Percentiles rank a stretch among this genome's conserved stretches.
These are phyloP conservation scores for Setipinna tenuifilis DNA, from an alignment of 2,797 vertebrate genomes.

Conservation along the genomic window DNA sequence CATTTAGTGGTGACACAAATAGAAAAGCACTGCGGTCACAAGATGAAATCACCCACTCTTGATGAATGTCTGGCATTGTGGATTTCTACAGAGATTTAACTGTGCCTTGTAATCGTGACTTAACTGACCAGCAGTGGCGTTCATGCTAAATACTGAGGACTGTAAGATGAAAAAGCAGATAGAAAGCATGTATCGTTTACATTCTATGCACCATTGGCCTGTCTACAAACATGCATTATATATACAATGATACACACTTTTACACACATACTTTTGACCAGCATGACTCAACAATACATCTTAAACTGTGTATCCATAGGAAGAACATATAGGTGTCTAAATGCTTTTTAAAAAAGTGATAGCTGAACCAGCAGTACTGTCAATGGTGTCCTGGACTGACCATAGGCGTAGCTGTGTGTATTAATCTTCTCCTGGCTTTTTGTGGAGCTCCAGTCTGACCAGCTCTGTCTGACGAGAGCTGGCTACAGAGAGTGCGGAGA, in stretches of 20 bases:
- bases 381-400: background rate
- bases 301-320: background rate
- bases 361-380: background rate
- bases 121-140: background rate
- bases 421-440: background rate
- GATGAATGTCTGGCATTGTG: background rate
- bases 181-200: background rate
- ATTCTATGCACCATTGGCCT: background rate
- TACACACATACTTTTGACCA: too few relatives aligned
- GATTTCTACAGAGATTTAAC: background rate
- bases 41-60: background rate
- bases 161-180: background rate
- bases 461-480: background rate
- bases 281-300: background rate
- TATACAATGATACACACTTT: too few relatives aligned
- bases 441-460: background rate
- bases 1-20: background rate
- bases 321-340: background rate
- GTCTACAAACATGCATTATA: background rate
- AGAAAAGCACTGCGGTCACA: background rate
- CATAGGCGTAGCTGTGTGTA: background rate
- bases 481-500: slow-evolving; percentile 31
- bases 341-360: background rate
- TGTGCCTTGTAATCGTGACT: background rate
- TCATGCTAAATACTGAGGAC: background rate